These are phyloP conservation scores for Burhinus bistriatus DNA, from an alignment of 2,113 vertebrate genomes.

Conservation along the genomic window DNA sequence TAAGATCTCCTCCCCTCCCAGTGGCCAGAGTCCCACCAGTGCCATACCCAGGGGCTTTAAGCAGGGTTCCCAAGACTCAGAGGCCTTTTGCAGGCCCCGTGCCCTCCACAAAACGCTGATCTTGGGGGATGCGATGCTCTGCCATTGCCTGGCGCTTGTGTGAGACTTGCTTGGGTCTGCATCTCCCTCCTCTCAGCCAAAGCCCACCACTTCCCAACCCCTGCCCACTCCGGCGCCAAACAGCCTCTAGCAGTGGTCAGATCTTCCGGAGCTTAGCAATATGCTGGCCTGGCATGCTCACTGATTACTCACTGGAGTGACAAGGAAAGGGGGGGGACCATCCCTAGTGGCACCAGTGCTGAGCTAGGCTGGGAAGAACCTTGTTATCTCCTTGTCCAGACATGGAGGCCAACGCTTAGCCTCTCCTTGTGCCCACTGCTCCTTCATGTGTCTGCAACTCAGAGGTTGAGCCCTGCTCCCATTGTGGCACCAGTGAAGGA, in stretches of 20 bases:
- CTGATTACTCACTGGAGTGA: background rate
- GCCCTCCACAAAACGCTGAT: background rate
- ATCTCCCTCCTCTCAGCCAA: background rate
- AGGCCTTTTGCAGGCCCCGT: background rate
- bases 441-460: fast-evolving
- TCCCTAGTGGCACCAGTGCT: background rate
- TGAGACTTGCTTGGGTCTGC: no score
- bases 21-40: fast-evolving
- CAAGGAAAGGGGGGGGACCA: background rate
- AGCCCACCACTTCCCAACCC: background rate
- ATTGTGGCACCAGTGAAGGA: fast-evolving
- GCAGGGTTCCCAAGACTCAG: background rate
- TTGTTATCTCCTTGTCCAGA: background rate
- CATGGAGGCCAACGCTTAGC: fast-evolving
- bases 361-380: background rate
- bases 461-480: fast-evolving
- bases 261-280: background rate
- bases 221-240: fast-evolving
- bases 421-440: background rate
- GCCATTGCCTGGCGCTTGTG: fast-evolving
- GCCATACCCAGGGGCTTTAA: background rate
- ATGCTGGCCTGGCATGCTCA: background rate
- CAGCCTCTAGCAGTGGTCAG: background rate
- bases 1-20: background rate
- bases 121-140: fast-evolving